These are phyloP conservation scores for Hydractinia symbiolongicarpus DNA, from an alignment of 30 jellyfish, hydroid and myxozoan species.

Conservation along the genomic window DNA sequence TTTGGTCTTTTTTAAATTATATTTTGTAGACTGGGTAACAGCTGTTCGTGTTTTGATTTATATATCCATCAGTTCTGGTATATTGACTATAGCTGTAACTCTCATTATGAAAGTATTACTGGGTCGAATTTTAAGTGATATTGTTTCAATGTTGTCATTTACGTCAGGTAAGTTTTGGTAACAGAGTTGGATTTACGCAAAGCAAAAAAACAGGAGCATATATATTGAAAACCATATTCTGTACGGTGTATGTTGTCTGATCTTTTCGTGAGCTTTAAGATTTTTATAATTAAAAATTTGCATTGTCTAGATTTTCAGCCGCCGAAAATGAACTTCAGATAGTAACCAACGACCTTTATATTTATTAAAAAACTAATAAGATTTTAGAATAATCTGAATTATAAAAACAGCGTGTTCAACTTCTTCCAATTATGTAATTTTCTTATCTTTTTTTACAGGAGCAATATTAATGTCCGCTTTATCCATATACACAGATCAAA, in stretches of 20 bases:
- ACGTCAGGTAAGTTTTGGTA: neutral
- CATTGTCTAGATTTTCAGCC: no score
- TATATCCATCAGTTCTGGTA: neutral
- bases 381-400: neutral
- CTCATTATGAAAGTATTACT: neutral
- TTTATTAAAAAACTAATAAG: neutral
- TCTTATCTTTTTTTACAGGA: constrained; percentile 9
- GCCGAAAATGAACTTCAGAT: neutral
- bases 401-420: neutral
- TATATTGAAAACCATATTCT: no score
- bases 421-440: neutral
- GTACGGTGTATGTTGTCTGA: no score
- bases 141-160: neutral
- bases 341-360: neutral
- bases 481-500: constrained; percentile 2
- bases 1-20: no score
- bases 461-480: neutral
- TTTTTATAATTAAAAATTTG: no score
- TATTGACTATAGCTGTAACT: neutral
- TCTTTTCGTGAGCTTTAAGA: no score
- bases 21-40: neutral
- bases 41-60: constrained; percentile 4
- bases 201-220: neutral
- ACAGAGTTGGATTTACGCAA: neutral
- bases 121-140: neutral